Conservation (phyloP, 2,888 invertebrate genomes). For the Dynastes grantii region DNA sequence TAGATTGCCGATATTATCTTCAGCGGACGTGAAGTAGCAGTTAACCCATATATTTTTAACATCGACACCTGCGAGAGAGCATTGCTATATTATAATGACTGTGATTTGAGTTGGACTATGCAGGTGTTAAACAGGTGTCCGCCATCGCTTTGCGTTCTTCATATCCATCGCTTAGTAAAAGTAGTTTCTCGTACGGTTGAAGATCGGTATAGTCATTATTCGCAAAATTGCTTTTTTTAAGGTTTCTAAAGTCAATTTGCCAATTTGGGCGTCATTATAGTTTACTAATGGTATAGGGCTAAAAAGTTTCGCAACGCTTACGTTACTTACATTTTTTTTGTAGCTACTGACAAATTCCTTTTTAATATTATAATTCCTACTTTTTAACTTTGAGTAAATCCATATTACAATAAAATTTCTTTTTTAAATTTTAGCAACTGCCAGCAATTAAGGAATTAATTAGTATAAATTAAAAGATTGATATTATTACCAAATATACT, state of each 20-base stretch:
- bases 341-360: too few species aligned
- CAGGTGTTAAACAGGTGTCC: conserved; percentile 61
- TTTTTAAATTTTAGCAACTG: too few species aligned
- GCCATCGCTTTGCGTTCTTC: conserved; percentile 41
- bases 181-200: not conserved
- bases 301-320: too few species aligned
- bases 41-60: conserved; percentile 62
- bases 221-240: conserved; percentile 3
- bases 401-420: too few species aligned
- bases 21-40: conserved; percentile 50
- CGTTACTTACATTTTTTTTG: too few species aligned
- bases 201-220: conserved; percentile 1
- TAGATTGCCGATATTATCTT: conserved; percentile 48
- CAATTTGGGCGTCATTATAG: not conserved
- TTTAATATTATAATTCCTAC: too few species aligned
- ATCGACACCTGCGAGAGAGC: conserved; percentile 61
- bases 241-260: conserved; percentile 1
- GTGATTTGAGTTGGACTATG: conserved; percentile 62
- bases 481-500: too few species aligned
- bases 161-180: conserved; percentile 45
- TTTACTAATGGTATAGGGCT: not conserved
- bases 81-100: conserved; percentile 55
- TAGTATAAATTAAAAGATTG: too few species aligned
- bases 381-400: too few species aligned
- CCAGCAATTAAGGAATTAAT: too few species aligned